Base-by-base conservation (phyloP, 2,113 vertebrate species). In the Osmerus mordax region DNA sequence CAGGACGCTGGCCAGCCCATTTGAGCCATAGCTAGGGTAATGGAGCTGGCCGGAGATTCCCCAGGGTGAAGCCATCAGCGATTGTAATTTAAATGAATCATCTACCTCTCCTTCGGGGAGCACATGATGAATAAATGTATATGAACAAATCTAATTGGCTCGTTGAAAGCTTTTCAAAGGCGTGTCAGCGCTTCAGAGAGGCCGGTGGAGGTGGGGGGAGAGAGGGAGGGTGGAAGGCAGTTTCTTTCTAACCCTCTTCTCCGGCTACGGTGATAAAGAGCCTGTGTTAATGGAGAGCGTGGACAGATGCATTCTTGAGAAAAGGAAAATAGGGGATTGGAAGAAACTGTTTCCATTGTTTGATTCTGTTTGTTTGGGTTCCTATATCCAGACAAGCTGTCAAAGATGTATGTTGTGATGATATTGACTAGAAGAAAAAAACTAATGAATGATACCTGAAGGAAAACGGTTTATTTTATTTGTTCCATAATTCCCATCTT, bases 81-180 rank as follows among this genome's bases (percentile, higher is more conserved):
- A 71, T 65, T 70, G 70, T 76, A 76, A 75, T 81, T 86, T 64
- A 67, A 84, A 73, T 78, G 60, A 82, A 82, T 85, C 68, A 69
- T 83, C 70, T 68, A 9, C 3, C 41, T 47, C 72, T 74, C 75
- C 78, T 81, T 62, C 71, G 70, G 77, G 60, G 77, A 75, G 69
- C 0, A 59, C 51, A 69, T 59, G 77, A 55, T 74, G 71, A 80
- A 86, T 76, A 76, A 76, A 83, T 74, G 60, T 79, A 82, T 77
- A 72, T 71, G 70, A 69, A 72, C 47, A 69, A 60, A 73, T 77
- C 56, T 78, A 80, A 77, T 69, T 23, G 14, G 73, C 51, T 72
- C 70, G 76, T 71, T 74, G 76, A 76, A 60, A 36, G 70, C 19
- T 68, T 60, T 71, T 80, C 77, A 80, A 87, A 74, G 36, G 60